These are phyloP conservation scores for Drosophila quasianomalipes DNA, from an alignment of 2,888 invertebrate species.

Conservation along the genomic window DNA sequence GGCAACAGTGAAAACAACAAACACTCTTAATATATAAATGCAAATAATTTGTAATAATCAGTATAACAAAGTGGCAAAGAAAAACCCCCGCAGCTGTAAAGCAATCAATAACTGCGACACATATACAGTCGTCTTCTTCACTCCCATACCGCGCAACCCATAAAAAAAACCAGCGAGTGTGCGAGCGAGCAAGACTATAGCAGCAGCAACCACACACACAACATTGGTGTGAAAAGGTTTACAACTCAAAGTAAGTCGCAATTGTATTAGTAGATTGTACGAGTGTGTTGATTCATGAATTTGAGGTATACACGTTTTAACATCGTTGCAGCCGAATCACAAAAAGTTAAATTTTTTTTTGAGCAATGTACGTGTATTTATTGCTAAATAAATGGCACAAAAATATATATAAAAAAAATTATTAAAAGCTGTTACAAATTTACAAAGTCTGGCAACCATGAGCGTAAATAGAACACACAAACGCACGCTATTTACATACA, in stretches of 20 bases:
- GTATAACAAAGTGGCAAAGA: conserved; percentile 67
- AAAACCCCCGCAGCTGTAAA: conserved; percentile 66
- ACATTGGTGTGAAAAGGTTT: conserved; percentile 76
- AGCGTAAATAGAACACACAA: conserved; percentile 53
- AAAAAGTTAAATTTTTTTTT: conserved; percentile 9
- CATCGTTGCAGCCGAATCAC: conserved; percentile 17
- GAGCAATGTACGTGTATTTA: not conserved
- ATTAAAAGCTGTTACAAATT: conserved; percentile 1
- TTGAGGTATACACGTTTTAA: conserved; percentile 56
- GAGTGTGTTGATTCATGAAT: conserved; percentile 65
- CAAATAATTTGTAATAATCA: conserved; percentile 60
- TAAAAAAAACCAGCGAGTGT: conserved; percentile 39
- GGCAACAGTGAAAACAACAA: conserved; percentile 61
- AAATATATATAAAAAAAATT: not conserved
- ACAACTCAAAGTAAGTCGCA: conserved; percentile 82
- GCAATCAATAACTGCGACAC: conserved; percentile 73
- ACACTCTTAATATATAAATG: conserved; percentile 57
- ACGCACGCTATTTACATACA: not conserved
- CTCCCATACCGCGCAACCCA: conserved; percentile 51
- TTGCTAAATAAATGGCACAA: conserved; percentile 1
- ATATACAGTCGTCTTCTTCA: conserved; percentile 62
- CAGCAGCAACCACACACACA: conserved; percentile 47
- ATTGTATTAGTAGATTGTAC: conserved; percentile 50
- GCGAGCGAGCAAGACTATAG: conserved; percentile 53
- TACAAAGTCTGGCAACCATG: conserved; percentile 28